Evolutionary conservation across 2,888 invertebrate genomes (phyloP).

Genomic region (Sphaerophoria rueppellii): DNA sequence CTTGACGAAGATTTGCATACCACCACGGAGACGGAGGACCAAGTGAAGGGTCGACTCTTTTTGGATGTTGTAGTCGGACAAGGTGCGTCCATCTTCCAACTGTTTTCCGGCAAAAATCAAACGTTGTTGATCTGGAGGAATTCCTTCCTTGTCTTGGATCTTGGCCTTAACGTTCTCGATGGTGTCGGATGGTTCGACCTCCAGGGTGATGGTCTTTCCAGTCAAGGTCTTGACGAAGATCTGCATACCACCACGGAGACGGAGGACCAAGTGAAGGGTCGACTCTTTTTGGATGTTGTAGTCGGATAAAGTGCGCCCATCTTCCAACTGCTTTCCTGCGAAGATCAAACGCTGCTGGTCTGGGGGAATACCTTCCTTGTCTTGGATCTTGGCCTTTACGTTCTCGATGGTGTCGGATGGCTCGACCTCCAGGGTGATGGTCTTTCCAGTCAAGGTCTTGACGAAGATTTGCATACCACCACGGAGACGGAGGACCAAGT

Average conservation of each 20-base stretch:
- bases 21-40: constrained; percentile 77
- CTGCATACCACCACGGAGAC: constrained; percentile 76
- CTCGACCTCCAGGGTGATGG: constrained; percentile 75
- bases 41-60: constrained; percentile 78
- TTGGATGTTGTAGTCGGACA: constrained; percentile 79
- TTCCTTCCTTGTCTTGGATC: constrained; percentile 79
- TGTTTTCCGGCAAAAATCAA: constrained; percentile 79
- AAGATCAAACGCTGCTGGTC: constrained; percentile 75
- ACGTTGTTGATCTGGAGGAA: constrained; percentile 79
- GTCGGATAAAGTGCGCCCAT: constrained; percentile 72
- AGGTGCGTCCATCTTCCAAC: constrained; percentile 78
- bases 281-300: constrained; percentile 94
- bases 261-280: constrained; percentile 75
- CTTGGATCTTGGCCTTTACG: constrained; percentile 75
- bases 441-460: constrained; percentile 74
- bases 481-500: constrained; percentile 77
- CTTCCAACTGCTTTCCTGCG: constrained; percentile 74
- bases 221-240: constrained; percentile 77
- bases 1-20: constrained; percentile 76
- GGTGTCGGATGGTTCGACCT: constrained; percentile 77
- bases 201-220: constrained; percentile 79
- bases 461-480: constrained; percentile 76
- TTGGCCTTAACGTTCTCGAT: constrained; percentile 78
- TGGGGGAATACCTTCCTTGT: constrained; percentile 75
- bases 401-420: constrained; percentile 75